These are phyloP conservation scores for Salarias fasciatus DNA, from an alignment of 2,797 vertebrate genomes.

Conservation along the genomic window DNA sequence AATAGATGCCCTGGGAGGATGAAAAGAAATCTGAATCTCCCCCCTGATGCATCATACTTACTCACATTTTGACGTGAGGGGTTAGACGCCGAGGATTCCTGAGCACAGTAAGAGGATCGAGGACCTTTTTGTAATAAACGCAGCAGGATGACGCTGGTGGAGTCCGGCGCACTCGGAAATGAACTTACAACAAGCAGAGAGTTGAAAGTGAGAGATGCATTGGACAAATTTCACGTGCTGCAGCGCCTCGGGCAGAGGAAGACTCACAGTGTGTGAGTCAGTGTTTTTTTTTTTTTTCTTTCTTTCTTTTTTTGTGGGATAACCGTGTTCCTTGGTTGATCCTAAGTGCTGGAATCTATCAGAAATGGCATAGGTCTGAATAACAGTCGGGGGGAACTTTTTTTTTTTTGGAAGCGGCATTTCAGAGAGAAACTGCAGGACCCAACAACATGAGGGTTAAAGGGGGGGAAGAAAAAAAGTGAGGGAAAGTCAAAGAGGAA, in stretches of 20 bases:
- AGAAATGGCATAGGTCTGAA: slow-evolving; percentile 41
- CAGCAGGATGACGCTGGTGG: slow-evolving; percentile 51
- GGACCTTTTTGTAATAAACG: slow-evolving; percentile 68
- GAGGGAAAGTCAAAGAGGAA: slow-evolving; percentile 47
- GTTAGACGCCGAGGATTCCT: slow-evolving; percentile 53
- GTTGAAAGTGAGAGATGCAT: slow-evolving; percentile 65
- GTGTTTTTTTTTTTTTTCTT: background rate
- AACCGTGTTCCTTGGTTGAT: slow-evolving; percentile 59
- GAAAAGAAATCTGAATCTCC: slow-evolving; percentile 76
- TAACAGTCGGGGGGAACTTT: background rate
- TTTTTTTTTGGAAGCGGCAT: background rate
- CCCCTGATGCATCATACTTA: slow-evolving; percentile 75
- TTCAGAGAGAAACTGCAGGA: slow-evolving; percentile 14
- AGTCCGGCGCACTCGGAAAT: slow-evolving; percentile 63
- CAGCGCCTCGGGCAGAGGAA: slow-evolving; percentile 25
- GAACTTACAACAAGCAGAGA: slow-evolving; percentile 34
- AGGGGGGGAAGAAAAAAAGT: slow-evolving; percentile 34
- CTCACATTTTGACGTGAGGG: slow-evolving; percentile 68
- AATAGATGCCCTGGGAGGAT: slow-evolving; percentile 74
- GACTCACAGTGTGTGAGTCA: slow-evolving; percentile 13
- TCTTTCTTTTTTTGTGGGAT: slow-evolving; percentile 14
- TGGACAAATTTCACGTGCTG: slow-evolving; percentile 58
- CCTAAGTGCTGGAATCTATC: slow-evolving; percentile 63
- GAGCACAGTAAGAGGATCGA: slow-evolving; percentile 51
- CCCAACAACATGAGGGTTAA: slow-evolving; percentile 21